Conservation (phyloP, 2,888 invertebrate species). For the Pyrochroa serraticornis region DNA sequence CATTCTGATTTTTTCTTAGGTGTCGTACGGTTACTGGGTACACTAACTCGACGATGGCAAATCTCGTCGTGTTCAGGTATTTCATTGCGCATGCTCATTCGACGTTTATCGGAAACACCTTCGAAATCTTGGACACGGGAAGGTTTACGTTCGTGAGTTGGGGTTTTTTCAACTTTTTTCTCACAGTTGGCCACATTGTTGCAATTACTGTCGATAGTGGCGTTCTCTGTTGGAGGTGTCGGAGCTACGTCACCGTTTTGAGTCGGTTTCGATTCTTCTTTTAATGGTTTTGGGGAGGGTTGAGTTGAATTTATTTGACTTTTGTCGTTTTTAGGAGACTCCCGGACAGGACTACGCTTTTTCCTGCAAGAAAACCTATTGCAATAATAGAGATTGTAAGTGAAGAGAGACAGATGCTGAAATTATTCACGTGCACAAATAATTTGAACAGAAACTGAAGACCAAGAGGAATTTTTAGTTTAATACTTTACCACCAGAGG, state of each 20-base stretch:
- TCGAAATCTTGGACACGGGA: conserved; percentile 27
- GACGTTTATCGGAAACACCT: conserved; percentile 51
- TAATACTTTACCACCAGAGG: too few species aligned
- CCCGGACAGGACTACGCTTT: conserved; percentile 37
- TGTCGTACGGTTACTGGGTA: conserved; percentile 48
- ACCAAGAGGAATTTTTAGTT: too few species aligned
- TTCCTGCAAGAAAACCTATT: conserved; percentile 33
- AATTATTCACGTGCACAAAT: too few species aligned
- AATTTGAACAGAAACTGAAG: too few species aligned
- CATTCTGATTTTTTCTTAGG: conserved; percentile 60
- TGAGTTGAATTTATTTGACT: conserved; percentile 3
- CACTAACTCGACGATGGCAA: conserved; percentile 48
- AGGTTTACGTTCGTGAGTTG: conserved; percentile 41
- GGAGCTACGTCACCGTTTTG: conserved; percentile 22
- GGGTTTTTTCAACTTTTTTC: conserved; percentile 28
- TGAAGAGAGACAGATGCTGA: not conserved
- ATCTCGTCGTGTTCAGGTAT: conserved; percentile 42
- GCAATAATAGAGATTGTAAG: not conserved
- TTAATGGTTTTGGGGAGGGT: conserved; percentile 16
- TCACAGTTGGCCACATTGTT: conserved; percentile 37
- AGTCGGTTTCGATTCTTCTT: conserved; percentile 25
- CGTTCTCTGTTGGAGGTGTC: conserved; percentile 10
- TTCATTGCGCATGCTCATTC: conserved; percentile 46
- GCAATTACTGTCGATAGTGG: conserved; percentile 38
- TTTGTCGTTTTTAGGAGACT: conserved; percentile 42